Conservation (phyloP, 2,113 vertebrate species). For the Halichoerus grypus region DNA sequence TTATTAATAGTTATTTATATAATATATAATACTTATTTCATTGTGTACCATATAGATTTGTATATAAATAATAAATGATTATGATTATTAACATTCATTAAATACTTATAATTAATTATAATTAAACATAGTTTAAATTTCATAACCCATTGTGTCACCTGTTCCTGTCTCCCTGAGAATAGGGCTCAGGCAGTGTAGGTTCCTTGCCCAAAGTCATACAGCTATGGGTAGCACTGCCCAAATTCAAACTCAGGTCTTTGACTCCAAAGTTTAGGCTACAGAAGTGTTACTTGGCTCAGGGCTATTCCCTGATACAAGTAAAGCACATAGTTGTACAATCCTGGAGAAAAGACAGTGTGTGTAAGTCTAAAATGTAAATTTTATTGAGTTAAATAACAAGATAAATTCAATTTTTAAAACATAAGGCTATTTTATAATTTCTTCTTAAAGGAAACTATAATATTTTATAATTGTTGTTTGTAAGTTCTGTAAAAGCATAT, state of each 20-base stretch:
- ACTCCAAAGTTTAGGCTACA: background rate
- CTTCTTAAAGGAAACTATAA: background rate
- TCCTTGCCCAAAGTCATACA: background rate
- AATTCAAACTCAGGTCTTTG: background rate
- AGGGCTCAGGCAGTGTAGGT: background rate
- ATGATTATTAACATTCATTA: background rate
- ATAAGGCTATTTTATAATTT: slow-evolving; percentile 29
- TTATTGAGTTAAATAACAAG: slow-evolving; percentile 44
- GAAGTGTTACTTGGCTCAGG: background rate
- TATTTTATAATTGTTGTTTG: slow-evolving; percentile 23
- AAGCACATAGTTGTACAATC: background rate
- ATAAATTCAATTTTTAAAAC: background rate
- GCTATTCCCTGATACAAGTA: background rate
- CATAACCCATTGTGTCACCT: background rate
- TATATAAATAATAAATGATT: background rate
- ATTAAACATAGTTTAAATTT: slow-evolving; percentile 12
- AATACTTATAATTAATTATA: background rate
- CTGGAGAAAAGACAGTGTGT: background rate
- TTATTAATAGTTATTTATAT: slow-evolving; percentile 13
- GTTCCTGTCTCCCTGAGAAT: background rate
- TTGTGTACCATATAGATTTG: background rate
- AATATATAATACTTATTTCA: background rate
- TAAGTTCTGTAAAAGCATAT: background rate
- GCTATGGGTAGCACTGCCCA: background rate
- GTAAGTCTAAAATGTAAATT: background rate